A percentile compares a stretch with the other conserved stretches of the same genome.
These are phyloP conservation scores for Sinodicranocentrus sp. DNA, from an alignment of 2,888 invertebrate species.

Conservation along the genomic window DNA sequence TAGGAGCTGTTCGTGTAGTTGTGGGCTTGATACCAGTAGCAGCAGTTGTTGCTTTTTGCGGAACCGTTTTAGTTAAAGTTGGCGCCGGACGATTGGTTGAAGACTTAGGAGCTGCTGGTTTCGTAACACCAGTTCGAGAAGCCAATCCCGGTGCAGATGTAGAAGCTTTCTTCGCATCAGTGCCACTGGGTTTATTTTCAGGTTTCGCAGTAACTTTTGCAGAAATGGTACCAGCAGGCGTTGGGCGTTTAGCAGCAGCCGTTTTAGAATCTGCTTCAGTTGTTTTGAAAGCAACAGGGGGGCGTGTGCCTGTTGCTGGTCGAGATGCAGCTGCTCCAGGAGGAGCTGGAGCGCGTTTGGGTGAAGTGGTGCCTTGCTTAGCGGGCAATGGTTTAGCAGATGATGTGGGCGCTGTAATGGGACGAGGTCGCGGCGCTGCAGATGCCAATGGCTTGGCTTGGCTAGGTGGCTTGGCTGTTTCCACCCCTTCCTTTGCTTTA, in stretches of 20 bases:
- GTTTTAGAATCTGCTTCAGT: background rate
- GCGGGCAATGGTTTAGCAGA: constrained; percentile 48
- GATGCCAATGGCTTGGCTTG: background rate
- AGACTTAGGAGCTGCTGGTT: constrained; percentile 30
- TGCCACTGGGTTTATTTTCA: constrained; percentile 77
- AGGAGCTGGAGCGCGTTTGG: constrained; percentile 43
- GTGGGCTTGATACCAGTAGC: constrained; percentile 74
- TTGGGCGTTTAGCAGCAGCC: constrained; percentile 53
- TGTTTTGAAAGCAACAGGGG: background rate
- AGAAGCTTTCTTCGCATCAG: constrained; percentile 77
- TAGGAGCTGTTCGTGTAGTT: constrained; percentile 50
- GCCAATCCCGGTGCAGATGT: constrained; percentile 35
- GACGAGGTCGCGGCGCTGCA: background rate
- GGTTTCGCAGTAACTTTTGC: constrained; percentile 78
- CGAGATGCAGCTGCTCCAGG: constrained; percentile 51
- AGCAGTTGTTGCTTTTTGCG: constrained; percentile 49
- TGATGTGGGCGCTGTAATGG: background rate
- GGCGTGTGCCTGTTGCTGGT: constrained; percentile 59
- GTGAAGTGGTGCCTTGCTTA: constrained; percentile 41
- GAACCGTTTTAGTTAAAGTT: constrained; percentile 17
- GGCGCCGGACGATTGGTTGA: background rate
- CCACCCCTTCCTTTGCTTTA: constrained; percentile 11
- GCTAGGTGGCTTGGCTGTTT: constrained; percentile 1
- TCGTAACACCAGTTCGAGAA: background rate
- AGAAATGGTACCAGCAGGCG: constrained; percentile 78